phyloP scores from a whole-genome alignment of 2,113 vertebrate genomes.

The Myotis lucifugus region DNA sequence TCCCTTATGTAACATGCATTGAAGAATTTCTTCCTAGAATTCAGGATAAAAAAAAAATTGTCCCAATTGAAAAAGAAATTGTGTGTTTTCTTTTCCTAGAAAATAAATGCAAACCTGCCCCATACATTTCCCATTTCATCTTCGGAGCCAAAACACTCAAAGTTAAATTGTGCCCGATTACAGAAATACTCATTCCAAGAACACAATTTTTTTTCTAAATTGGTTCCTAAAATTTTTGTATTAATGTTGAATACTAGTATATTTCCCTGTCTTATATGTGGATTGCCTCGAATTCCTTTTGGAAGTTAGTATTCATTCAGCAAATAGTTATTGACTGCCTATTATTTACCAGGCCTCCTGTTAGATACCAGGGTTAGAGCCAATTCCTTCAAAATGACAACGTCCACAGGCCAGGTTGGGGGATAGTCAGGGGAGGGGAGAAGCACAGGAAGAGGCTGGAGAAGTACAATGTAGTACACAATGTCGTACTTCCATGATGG shows the following conservation, averaged over 20 bases:
- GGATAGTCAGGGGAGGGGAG: not conserved
- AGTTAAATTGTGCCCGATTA: not conserved
- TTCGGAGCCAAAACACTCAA: not conserved
- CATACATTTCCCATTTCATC: not conserved
- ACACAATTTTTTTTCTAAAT: not conserved
- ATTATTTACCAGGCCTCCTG: not conserved
- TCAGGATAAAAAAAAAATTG: not conserved
- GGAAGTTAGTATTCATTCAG: not conserved
- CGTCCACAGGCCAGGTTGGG: not conserved
- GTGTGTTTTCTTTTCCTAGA: not conserved
- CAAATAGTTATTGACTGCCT: not conserved
- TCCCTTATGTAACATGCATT: not conserved
- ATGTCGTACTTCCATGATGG: not conserved
- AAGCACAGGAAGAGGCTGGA: not conserved
- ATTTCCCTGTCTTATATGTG: not conserved
- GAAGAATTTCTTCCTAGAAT: slow-evolving; percentile 5
- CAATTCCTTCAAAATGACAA: not conserved
- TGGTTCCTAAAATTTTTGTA: not conserved
- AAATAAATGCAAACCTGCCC: not conserved
- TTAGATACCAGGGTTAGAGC: not conserved
- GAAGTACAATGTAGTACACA: not conserved
- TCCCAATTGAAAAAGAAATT: not conserved
- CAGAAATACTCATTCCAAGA: slow-evolving; percentile 1
- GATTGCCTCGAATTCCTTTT: not conserved
- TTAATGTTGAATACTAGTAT: not conserved